phyloP scores from a whole-genome alignment of 2,113 vertebrate species.

The Gadus macrocephalus region DNA sequence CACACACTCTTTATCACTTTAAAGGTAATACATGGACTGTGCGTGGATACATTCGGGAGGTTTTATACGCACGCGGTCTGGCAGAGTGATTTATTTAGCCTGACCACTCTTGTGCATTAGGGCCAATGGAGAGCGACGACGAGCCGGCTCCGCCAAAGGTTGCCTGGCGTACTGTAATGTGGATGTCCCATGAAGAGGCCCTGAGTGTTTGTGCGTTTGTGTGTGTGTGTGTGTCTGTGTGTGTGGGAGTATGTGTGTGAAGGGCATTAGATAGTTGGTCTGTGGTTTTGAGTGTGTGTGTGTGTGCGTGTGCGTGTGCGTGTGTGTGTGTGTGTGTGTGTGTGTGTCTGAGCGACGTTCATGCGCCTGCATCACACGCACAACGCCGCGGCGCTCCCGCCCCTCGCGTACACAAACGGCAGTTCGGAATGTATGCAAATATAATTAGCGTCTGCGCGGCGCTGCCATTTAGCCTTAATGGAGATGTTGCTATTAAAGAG shows the following conservation, averaged over 20 bases:
- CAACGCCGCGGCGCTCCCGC: constrained; percentile 1
- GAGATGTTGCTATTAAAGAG: constrained; percentile 40
- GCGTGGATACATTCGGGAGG: constrained; percentile 48
- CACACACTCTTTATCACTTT: constrained; percentile 43
- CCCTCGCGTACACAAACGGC: constrained; percentile 27
- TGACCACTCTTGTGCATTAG: constrained; percentile 32
- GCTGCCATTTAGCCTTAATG: constrained; percentile 48
- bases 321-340: background rate
- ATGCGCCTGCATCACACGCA: background rate
- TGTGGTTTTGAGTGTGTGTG: no score
- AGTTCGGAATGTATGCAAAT: constrained; percentile 20
- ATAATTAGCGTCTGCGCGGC: constrained; percentile 37
- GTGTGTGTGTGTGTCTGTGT: no score
- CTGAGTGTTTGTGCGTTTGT: constrained; percentile 1
- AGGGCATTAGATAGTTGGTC: no score
- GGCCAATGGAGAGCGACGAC: constrained; percentile 43
- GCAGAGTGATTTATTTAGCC: constrained; percentile 45
- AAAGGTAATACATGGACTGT: constrained; percentile 37
- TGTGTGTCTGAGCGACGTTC: background rate
- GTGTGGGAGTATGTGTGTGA: no score
- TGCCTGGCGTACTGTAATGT: no score
- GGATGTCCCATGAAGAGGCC: constrained; percentile 14
- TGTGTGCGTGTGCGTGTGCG: no score
- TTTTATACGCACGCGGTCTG: constrained; percentile 50
- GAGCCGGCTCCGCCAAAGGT: constrained; percentile 19